Percentiles rank a stretch among this genome's conserved stretches.
Conservation (phyloP, 2,113 vertebrate genomes). For the Notothenia coriiceps region DNA sequence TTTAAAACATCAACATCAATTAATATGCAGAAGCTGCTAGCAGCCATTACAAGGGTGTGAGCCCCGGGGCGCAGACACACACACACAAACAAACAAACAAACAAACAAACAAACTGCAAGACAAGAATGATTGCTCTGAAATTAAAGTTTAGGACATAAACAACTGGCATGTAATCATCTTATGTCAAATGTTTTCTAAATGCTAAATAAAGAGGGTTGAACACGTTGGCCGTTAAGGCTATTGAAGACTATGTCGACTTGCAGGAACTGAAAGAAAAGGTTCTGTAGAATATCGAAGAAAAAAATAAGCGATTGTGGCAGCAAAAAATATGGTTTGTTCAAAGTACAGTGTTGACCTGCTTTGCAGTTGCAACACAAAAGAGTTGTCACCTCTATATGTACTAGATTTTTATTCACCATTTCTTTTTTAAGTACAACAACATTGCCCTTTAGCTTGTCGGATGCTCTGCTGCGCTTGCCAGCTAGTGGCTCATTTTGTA, state of each 20-base stretch:
- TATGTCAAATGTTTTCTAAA: not conserved
- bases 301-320: not conserved
- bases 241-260: not conserved
- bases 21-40: constrained; percentile 39
- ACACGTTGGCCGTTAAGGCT: not conserved
- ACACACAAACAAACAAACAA: not conserved
- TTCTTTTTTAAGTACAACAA: not conserved
- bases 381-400: not conserved
- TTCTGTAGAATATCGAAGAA: not conserved
- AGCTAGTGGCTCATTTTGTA: not conserved
- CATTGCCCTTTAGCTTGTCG: too few species aligned
- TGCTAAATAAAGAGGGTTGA: not conserved
- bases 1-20: constrained; percentile 28
- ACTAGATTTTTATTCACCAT: too few species aligned
- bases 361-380: not conserved
- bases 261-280: too few species aligned
- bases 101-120: not conserved
- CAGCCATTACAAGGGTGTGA: constrained; percentile 32
- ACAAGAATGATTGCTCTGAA: not conserved
- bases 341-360: not conserved
- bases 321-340: constrained; percentile 5
- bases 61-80: not conserved
- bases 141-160: not conserved
- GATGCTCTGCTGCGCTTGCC: not conserved
- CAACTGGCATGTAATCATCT: not conserved